phyloP scores from a whole-genome alignment of 2,797 vertebrate genomes.

The Buphagus erythrorhynchus region DNA sequence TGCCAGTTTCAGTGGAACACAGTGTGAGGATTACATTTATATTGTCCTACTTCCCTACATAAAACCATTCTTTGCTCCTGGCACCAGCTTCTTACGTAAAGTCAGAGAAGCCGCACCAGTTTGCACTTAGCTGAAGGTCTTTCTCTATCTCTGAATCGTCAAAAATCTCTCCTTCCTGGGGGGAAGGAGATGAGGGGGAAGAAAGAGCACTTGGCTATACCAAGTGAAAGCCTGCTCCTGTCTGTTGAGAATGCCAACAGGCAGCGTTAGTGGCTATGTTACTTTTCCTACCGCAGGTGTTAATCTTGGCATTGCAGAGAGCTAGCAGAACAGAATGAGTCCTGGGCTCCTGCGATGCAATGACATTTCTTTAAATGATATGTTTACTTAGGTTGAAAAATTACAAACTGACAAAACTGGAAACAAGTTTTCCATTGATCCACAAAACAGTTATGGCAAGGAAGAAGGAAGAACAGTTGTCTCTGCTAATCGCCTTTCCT shows the following conservation, averaged over 20 bases:
- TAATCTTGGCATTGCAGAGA: conserved; percentile 31
- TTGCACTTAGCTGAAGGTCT: background rate
- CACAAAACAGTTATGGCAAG: background rate
- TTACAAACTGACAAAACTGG: conserved; percentile 28
- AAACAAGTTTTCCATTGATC: conserved; percentile 20
- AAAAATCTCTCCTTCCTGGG: conserved; percentile 21
- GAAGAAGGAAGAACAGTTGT: background rate
- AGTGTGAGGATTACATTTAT: conserved; percentile 14
- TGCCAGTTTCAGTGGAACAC: conserved; percentile 37
- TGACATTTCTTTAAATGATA: conserved; percentile 25
- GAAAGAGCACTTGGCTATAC: background rate
- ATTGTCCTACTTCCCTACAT: background rate
- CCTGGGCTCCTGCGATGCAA: background rate
- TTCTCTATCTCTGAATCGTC: background rate
- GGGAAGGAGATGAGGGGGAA: background rate
- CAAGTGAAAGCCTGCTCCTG: background rate
- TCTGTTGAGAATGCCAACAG: conserved; percentile 13
- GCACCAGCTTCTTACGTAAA: background rate
- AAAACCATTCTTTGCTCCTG: background rate
- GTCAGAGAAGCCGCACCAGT: background rate
- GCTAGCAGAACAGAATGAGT: conserved; percentile 1
- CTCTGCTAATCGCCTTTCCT: background rate
- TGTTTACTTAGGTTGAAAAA: conserved; percentile 42
- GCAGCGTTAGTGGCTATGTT: background rate
- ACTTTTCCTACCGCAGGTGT: conserved; percentile 16